Evolutionary conservation across 2,888 invertebrate genomes (phyloP).

Genomic region (Ennomos erosarius): DNA sequence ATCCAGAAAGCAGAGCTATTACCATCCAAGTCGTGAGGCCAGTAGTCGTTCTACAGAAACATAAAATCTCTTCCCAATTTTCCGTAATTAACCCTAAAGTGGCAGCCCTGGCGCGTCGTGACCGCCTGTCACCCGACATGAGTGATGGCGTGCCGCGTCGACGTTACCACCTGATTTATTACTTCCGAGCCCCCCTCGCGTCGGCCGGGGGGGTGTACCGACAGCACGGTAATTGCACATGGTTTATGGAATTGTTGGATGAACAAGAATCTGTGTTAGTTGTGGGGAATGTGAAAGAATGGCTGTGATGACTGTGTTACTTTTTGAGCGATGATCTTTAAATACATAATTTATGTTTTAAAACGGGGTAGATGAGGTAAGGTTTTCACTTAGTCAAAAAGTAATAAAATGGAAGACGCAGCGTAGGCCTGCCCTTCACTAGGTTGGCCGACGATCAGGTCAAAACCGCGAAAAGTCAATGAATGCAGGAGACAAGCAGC

Average conservation of each 20-base stretch:
- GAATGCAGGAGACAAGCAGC: no score
- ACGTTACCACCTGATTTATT: slow-evolving; percentile 84
- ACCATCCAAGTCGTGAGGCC: no score
- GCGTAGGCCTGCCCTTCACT: no score
- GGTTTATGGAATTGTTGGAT: slow-evolving; percentile 37
- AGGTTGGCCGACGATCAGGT: no score
- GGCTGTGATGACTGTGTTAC: background rate
- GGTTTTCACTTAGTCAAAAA: no score
- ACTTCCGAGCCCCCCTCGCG: slow-evolving; percentile 68
- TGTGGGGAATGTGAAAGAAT: slow-evolving; percentile 8
- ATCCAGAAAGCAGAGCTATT: no score
- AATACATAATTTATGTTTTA: no score
- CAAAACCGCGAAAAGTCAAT: no score
- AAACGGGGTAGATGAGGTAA: no score
- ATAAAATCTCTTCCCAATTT: slow-evolving; percentile 15
- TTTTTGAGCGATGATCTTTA: no score
- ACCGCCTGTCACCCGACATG: slow-evolving; percentile 73
- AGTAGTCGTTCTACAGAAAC: background rate
- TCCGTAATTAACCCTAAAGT: slow-evolving; percentile 21
- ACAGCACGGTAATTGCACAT: slow-evolving; percentile 50
- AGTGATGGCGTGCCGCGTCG: slow-evolving; percentile 82
- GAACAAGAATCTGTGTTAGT: slow-evolving; percentile 8
- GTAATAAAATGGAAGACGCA: no score
- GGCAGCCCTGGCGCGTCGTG: slow-evolving; percentile 69
- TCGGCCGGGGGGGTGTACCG: slow-evolving; percentile 44